Conservation (phyloP, 30 jellyfish, hydroid and myxozoan genomes). For the Aurelia coerulea region DNA sequence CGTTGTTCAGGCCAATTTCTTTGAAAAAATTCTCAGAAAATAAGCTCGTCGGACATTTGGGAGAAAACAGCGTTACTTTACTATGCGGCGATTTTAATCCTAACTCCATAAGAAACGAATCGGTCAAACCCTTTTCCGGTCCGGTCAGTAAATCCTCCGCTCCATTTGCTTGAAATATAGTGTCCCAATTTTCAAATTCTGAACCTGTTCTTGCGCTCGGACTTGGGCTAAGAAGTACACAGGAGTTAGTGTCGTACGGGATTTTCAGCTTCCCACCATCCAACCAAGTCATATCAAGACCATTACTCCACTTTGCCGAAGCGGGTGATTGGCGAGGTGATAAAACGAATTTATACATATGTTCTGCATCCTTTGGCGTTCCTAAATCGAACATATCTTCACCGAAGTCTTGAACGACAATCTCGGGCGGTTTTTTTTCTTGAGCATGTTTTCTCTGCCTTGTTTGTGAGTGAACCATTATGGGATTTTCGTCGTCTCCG, state of each 20-base stretch:
- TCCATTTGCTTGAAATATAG: conserved; percentile 71
- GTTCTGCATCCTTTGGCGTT: conserved; percentile 82
- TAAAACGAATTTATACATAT: conserved; percentile 63
- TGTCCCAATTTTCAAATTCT: conserved; percentile 67
- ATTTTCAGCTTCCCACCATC: conserved; percentile 63
- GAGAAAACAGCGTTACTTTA: conserved; percentile 78
- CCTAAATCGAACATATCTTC: conserved; percentile 87
- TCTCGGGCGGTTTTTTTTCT: conserved; percentile 68
- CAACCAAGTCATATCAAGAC: conserved; percentile 36
- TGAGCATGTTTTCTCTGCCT: conserved; percentile 44
- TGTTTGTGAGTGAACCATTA: conserved; percentile 72
- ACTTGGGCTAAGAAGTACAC: conserved; percentile 71
- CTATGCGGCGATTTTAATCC: conserved; percentile 82
- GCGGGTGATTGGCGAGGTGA: conserved; percentile 77
- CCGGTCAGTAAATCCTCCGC: conserved; percentile 74
- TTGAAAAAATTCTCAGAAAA: conserved; percentile 70
- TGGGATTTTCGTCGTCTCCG: conserved; percentile 4
- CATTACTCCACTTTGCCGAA: conserved; percentile 61
- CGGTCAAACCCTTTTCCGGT: conserved; percentile 70
- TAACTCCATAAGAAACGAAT: conserved; percentile 61
- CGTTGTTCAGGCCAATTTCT: conserved; percentile 66
- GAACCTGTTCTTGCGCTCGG: conserved; percentile 14
- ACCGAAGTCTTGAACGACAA: conserved; percentile 74
- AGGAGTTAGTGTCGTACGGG: conserved; percentile 75
- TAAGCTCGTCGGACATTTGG: conserved; percentile 66